These are phyloP conservation scores for Peromyscus maniculatus DNA, from an alignment of 2,113 vertebrate species.

Conservation along the genomic window DNA sequence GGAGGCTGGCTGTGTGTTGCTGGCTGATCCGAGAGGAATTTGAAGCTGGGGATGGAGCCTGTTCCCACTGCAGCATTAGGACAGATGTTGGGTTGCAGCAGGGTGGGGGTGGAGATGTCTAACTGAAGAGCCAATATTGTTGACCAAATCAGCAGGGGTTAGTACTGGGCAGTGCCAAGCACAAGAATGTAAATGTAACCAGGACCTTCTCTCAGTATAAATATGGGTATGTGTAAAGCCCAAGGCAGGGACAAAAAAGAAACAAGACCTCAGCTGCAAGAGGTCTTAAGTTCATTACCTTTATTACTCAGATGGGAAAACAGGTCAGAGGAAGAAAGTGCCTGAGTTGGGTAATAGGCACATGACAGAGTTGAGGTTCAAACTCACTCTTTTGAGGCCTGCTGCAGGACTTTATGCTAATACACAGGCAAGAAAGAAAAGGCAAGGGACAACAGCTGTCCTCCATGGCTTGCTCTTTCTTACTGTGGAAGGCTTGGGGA, in stretches of 20 bases:
- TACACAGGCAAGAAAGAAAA: not conserved
- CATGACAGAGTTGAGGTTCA: not conserved
- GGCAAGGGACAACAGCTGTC: fast-evolving
- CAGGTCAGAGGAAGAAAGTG: not conserved
- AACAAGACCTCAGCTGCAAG: not conserved
- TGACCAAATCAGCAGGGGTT: not conserved
- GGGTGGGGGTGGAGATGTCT: not conserved
- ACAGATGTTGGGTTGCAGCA: not conserved
- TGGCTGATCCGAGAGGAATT: not conserved
- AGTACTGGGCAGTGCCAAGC: not conserved
- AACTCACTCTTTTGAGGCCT: not conserved
- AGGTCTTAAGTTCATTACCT: too few species aligned
- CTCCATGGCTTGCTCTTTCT: not conserved
- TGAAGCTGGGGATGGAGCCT: not conserved
- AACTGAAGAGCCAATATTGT: not conserved
- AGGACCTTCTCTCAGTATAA: not conserved
- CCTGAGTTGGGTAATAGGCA: not conserved
- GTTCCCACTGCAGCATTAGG: not conserved
- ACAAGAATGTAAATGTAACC: not conserved
- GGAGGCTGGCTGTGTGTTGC: not conserved
- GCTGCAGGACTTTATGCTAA: not conserved
- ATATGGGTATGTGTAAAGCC: not conserved
- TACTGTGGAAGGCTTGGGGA: not conserved
- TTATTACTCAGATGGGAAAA: not conserved
- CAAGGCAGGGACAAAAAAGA: not conserved